Base-by-base conservation (phyloP, 2,113 vertebrate species). In the Datnioides undecimradiatus region DNA sequence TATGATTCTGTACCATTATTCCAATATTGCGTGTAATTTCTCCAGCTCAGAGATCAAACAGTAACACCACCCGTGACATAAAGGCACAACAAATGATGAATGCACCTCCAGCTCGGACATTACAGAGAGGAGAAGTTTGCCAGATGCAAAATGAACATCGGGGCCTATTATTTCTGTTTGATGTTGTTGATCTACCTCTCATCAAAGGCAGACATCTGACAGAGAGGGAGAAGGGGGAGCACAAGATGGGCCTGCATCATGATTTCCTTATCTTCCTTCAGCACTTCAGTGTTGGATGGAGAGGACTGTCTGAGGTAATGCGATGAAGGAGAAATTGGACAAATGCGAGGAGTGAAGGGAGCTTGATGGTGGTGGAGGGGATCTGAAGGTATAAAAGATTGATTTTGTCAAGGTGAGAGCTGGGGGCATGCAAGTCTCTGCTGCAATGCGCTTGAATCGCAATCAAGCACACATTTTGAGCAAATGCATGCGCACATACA, bases 41-140 rank as follows among this genome's bases (percentile, higher is more conserved):
- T 80, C 72, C 59, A 49, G 66, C 62, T 70, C 66, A 51, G 74
- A 75, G 72, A 87, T 91, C 83, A 89, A 91, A 88, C 72, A 17
- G 55, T 1, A 45, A 73, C 34, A 38, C 48, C 69, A 25, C 46
- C 60, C 21, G 38, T 31, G 75, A 83, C 58, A 68, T 48, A 33
- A 60, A 76, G 57, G 64, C 49, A 48, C 19, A 55, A 58, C 46
- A 58, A 51, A 62, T 52, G 57, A 80, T n/a, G 54, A 76, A 69
- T 62, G 52, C 66, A 33, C 66, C 80, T 70, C 58, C 45, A 13
- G 57, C 43, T 73, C 52, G 14, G 23, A 88, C 76, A 84, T 84
- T 31, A 79, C 65, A 69, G 48, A 43, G 38, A 67, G 29, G 29
- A 72, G 46, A 71, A 23, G 62, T 80, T 80, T 60, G 58, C 79